phyloP scores from a whole-genome alignment of 2,888 invertebrate genomes.

The Melieria crassipennis region DNA sequence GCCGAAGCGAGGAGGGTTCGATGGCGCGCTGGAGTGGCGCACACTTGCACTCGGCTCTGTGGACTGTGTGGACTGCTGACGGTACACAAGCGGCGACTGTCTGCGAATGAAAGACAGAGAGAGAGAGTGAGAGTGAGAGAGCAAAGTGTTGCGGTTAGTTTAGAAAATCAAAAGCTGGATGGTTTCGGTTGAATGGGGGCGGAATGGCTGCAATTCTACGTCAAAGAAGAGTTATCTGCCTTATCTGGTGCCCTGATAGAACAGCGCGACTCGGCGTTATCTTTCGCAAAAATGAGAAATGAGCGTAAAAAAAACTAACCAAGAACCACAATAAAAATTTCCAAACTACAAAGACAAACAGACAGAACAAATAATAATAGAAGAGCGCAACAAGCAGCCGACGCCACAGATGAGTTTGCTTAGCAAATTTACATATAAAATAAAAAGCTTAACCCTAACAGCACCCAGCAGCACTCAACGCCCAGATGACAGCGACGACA shows the following conservation, averaged over 20 bases:
- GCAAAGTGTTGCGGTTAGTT: too few species aligned
- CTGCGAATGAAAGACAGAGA: too few species aligned
- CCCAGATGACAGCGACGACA: conserved; percentile 49
- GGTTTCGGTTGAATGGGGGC: too few species aligned
- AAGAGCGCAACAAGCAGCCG: too few species aligned
- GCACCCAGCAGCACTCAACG: conserved; percentile 53
- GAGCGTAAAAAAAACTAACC: too few species aligned
- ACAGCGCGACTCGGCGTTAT: neutral
- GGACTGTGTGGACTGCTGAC: neutral
- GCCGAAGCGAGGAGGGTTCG: neutral
- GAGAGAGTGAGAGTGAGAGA: too few species aligned
- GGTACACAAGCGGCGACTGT: too few species aligned
- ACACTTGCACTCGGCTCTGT: neutral
- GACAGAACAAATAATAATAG: too few species aligned
- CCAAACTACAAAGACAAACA: too few species aligned
- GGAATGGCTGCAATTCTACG: too few species aligned
- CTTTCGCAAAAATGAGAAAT: neutral
- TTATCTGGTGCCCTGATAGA: neutral
- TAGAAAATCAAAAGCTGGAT: too few species aligned
- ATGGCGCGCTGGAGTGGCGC: neutral
- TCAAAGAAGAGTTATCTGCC: neutral
- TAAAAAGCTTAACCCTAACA: conserved; percentile 57
- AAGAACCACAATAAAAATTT: too few species aligned
- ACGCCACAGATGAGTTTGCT: conserved; percentile 25
- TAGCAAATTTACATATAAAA: conserved; percentile 39